Conservation (phyloP, 2,113 vertebrate genomes). For the Melanerpes formicivorus region DNA sequence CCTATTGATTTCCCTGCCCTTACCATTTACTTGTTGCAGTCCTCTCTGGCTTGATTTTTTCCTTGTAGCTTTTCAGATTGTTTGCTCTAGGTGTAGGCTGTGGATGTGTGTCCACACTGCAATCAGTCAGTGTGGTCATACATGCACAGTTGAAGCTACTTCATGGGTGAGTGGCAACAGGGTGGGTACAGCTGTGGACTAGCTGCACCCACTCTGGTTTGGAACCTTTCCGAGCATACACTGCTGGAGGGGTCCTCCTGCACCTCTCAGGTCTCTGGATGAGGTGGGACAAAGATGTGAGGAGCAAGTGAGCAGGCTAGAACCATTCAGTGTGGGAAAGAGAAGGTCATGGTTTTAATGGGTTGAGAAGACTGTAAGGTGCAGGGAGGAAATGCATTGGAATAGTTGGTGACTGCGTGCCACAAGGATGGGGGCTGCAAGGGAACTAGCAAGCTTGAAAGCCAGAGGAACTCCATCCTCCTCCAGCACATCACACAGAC, state of each 20-base stretch:
- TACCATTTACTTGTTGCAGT: conserved; percentile 18
- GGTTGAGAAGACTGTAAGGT: neutral
- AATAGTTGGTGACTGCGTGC: neutral
- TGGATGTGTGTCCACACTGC: conserved; percentile 14
- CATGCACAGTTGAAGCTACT: neutral
- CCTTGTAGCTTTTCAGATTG: conserved; percentile 39
- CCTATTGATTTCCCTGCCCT: conserved; percentile 54
- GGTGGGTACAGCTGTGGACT: conserved; percentile 12
- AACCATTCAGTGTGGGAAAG: neutral
- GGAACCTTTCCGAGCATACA: neutral
- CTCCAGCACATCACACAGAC: neutral
- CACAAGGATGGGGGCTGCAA: accelerated
- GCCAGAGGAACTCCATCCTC: neutral
- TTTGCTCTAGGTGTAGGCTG: conserved; percentile 73
- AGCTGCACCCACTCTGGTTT: neutral
- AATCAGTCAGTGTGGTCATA: conserved; percentile 36
- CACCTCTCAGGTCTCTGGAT: neutral
- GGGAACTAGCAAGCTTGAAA: neutral
- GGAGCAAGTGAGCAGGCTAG: neutral
- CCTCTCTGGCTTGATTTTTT: conserved; percentile 31
- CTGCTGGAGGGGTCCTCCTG: neutral
- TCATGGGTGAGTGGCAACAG: conserved; percentile 9
- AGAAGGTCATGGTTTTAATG: accelerated
- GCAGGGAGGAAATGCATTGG: neutral
- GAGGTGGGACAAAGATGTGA: neutral